A percentile compares a stretch with the other conserved stretches of the same genome.
Conservation (phyloP, 2,888 invertebrate species). For the Eubasilissa splendida region DNA sequence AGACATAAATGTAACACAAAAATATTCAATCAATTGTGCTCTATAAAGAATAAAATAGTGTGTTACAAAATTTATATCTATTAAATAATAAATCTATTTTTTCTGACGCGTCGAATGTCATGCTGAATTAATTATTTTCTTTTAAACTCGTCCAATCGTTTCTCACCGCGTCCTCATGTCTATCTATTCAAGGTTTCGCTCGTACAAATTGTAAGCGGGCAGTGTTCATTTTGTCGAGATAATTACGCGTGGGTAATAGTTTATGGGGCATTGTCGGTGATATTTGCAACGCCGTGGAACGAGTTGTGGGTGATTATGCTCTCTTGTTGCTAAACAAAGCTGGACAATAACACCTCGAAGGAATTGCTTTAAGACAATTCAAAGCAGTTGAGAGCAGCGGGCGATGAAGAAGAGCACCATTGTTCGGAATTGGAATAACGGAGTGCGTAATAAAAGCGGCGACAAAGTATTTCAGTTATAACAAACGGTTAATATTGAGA, state of each 20-base stretch:
- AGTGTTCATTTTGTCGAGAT: conserved; percentile 20
- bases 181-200: too few species aligned
- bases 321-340: conserved; percentile 24
- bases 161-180: too few species aligned
- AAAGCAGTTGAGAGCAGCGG: conserved; percentile 11
- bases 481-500: too few species aligned
- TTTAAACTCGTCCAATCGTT: not conserved
- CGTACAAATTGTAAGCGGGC: not conserved
- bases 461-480: not conserved
- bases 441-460: not conserved
- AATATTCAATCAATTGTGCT: too few species aligned
- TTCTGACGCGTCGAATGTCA: too few species aligned
- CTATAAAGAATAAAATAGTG: too few species aligned
- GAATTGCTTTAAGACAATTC: conserved; percentile 18
- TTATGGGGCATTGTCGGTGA: conserved; percentile 31
- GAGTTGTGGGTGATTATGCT: conserved; percentile 18
- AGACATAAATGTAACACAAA: too few species aligned
- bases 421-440: conserved; percentile 13
- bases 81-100: too few species aligned
- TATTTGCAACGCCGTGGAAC: conserved; percentile 32
- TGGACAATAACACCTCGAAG: conserved; percentile 36
- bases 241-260: conserved; percentile 44
- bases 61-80: too few species aligned
- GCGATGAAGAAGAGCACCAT: conserved; percentile 31
- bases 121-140: too few species aligned